Base-by-base conservation (phyloP, 2,113 vertebrate genomes). In the Cyanoramphus novaezelandiae region DNA sequence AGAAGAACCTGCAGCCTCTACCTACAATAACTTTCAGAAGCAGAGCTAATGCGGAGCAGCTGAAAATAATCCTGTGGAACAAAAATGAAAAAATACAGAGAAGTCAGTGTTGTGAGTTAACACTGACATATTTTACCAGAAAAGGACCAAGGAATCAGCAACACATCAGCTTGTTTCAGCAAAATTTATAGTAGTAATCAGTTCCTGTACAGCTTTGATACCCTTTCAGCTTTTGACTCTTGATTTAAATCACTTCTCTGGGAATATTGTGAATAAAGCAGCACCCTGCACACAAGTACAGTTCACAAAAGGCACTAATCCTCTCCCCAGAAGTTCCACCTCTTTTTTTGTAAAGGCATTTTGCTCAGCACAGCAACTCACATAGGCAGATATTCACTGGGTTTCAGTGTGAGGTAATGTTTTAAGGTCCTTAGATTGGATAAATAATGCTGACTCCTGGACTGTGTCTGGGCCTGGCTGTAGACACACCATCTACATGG, bases 161-260 rank as follows among this genome's bases (percentile, higher is more conserved):
- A 79, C 93, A 79, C 83, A 88, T 93, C 88, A 76, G 78, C 95
- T 93, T 95, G 82, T 96, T 96, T 95, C 95, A 91, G 90, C 89
- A 95, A 96, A 96, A 97, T 96, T 94, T 96, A 97, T 91, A 80
- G 93, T 70, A 93, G 86, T 90, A 97, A 96, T 96, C 90, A 93
- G 84, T 88, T 97, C 79, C 88, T 93, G 91, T 95, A 88, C 94
- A 95, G 90, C 91, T 96, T 96, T 96, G 94, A 87, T 76, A 87
- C 80, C 86, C 91, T 77, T 60, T 93, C 2, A 16, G 91, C 92
- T 94, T 87, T 57, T 49, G 72, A 83, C 82, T 96, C 84, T 92
- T 77, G 86, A 89, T 96, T 95, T 97, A 91, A 77, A 81, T 65
- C 52, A 65, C 71, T 33, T 57, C 78, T 72, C 49, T 16, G 82